Evolutionary conservation across 2,113 vertebrate species (phyloP).

Genomic region (Trachemys scripta): DNA sequence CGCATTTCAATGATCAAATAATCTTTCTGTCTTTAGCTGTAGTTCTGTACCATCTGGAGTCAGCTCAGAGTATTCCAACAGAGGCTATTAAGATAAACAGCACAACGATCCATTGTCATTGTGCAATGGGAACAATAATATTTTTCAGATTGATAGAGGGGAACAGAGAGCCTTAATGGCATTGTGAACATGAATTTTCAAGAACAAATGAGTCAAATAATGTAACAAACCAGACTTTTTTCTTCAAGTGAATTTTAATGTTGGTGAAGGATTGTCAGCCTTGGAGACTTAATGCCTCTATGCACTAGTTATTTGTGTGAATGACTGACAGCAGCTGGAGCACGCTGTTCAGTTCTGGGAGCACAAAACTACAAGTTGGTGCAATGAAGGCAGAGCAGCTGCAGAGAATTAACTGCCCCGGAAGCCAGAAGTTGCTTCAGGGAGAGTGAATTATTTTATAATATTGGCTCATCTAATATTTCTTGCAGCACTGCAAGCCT

Average conservation of each 20-base stretch:
- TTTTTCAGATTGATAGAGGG: background rate
- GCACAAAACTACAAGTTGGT: constrained; percentile 2
- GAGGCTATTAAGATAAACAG: background rate
- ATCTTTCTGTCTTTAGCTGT: background rate
- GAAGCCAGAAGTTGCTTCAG: background rate
- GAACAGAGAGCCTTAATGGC: background rate
- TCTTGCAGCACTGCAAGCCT: background rate
- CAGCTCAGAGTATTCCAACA: background rate
- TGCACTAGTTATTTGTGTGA: constrained; percentile 12
- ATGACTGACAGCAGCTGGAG: background rate
- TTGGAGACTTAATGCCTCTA: background rate
- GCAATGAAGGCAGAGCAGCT: background rate
- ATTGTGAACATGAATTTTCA: background rate
- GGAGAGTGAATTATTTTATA: background rate
- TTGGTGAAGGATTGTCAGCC: background rate
- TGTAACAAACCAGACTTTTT: background rate
- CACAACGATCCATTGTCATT: background rate
- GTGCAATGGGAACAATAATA: background rate
- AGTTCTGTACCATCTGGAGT: background rate
- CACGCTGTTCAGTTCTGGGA: constrained; percentile 23
- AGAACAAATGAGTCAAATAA: background rate
- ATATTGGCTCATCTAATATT: background rate
- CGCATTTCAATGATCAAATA: background rate
- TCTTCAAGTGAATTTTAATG: background rate
- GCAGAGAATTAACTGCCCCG: constrained; percentile 6